Percentiles rank a stretch among this genome's conserved stretches.
phyloP scores from a whole-genome alignment of 2,113 vertebrate species.

The Cheilinus undulatus region DNA sequence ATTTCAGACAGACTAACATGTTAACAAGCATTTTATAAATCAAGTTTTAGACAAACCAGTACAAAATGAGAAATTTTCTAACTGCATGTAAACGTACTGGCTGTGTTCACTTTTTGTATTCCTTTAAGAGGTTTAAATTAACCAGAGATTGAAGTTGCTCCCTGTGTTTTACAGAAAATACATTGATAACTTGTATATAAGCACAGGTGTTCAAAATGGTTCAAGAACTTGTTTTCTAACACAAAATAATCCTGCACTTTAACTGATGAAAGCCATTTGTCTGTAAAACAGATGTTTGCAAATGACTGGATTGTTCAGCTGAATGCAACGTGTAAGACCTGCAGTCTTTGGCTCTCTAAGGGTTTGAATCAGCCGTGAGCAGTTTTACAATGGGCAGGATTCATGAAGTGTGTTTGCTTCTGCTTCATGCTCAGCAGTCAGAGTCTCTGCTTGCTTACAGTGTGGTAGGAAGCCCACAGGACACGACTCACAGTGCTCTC shows the following conservation, averaged over 20 bases:
- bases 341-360: slow-evolving; percentile 39
- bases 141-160: too few relatives aligned
- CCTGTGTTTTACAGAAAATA: too few relatives aligned
- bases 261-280: background rate
- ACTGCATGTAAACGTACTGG: too few relatives aligned
- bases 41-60: too few relatives aligned
- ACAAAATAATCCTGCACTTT: background rate
- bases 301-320: slow-evolving; percentile 13
- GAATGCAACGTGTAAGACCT: slow-evolving; percentile 27
- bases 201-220: too few relatives aligned
- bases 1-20: too few relatives aligned
- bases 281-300: slow-evolving; percentile 13
- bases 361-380: slow-evolving; percentile 49
- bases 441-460: slow-evolving; percentile 62
- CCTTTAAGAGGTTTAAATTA: too few relatives aligned
- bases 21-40: too few relatives aligned
- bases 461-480: slow-evolving; percentile 55
- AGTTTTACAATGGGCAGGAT: slow-evolving; percentile 48
- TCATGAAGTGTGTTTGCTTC: slow-evolving; percentile 71
- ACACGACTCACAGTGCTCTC: slow-evolving; percentile 45
- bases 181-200: too few relatives aligned
- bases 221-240: too few relatives aligned
- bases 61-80: too few relatives aligned
- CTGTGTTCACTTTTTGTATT: too few relatives aligned
- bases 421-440: slow-evolving; percentile 70